These are phyloP conservation scores for Limanda limanda DNA, from an alignment of 2,113 vertebrate genomes.

Conservation along the genomic window DNA sequence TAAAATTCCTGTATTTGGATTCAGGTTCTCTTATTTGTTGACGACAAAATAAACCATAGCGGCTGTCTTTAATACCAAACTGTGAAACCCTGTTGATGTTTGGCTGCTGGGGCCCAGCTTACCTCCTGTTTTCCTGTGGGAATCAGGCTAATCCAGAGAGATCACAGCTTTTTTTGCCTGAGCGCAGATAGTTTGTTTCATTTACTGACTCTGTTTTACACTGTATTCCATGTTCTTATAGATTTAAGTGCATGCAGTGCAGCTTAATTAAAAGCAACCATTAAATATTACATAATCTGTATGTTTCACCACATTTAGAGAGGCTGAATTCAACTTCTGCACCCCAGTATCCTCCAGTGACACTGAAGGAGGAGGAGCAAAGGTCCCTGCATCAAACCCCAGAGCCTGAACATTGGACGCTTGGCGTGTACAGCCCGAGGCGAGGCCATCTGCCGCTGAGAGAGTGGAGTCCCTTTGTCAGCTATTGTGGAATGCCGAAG, in stretches of 20 bases:
- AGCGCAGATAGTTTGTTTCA: not conserved
- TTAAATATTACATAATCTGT: not conserved
- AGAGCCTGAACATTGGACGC: constrained; percentile 75
- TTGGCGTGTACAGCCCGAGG: constrained; percentile 79
- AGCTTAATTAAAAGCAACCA: not conserved
- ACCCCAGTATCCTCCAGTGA: constrained; percentile 44
- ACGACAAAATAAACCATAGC: constrained; percentile 36
- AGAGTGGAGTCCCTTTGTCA: constrained; percentile 80
- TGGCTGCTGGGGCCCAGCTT: constrained; percentile 34
- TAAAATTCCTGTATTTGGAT: constrained; percentile 2
- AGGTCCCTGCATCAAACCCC: constrained; percentile 63
- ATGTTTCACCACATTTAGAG: not conserved
- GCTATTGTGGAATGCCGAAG: constrained; percentile 81
- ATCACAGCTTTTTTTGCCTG: constrained; percentile 18
- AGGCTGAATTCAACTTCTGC: constrained; percentile 42
- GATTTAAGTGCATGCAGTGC: not conserved
- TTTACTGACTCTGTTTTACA: not conserved
- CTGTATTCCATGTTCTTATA: not conserved
- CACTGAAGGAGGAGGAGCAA: constrained; percentile 55
- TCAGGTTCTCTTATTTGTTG: constrained; percentile 8
- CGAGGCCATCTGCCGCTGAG: constrained; percentile 81
- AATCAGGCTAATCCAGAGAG: constrained; percentile 62
- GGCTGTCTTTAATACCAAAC: not conserved
- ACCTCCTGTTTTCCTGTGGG: constrained; percentile 58
- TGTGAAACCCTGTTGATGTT: constrained; percentile 30